Evolutionary conservation across 2,113 vertebrate species (phyloP), one percentile per base, ranked within the genome.

Genomic region (Lasiurus borealis): DNA sequence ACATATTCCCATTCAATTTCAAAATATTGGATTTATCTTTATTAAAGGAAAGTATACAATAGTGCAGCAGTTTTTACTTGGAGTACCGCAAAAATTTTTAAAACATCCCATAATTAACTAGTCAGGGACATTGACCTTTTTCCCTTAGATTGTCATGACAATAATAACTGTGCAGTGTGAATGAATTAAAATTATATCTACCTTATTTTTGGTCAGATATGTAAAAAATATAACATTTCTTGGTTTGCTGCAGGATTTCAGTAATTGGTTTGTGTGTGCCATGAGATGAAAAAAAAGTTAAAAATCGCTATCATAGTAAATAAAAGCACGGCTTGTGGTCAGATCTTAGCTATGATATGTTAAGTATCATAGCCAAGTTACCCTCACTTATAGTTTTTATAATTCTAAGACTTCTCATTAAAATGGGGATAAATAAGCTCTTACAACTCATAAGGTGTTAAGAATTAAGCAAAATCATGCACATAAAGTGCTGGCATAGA

Each of bases 361-460:
- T 27, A 8, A 18, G 31, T 78, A 18, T 59, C 40, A 50, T 36
- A 18, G 34, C 48, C 54, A 85, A 57, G 4, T 92, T 68, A 72
- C 21, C n/a, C 73, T 95, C 52, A 73, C 19, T 82, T 77, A 40
- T 12, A 88, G 66, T 21, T 77, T 92, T 94, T 80, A 2, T 50
- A 81, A 90, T 27, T 59, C 31, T 11, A 23, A 90, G 19, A 85
- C 77, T 86, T 19, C 50, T 93, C 59, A 68, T 75, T 92, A 77
- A 77, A 85, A 81, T 54, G 16, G 12, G 25, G 66, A 48, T 80
- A 81, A 76, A 66, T 72, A 59, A 46, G 11, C 29, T 57, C 68
- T 90, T 31, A 71, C 48, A 89, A 52, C 48, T 83, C 19, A 40
- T 78, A 78, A 78, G 3, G 40, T 91, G 19, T 23, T 78, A 84